phyloP scores from a whole-genome alignment of 1,140 invertebrate genomes.

The Nymphalis io region DNA sequence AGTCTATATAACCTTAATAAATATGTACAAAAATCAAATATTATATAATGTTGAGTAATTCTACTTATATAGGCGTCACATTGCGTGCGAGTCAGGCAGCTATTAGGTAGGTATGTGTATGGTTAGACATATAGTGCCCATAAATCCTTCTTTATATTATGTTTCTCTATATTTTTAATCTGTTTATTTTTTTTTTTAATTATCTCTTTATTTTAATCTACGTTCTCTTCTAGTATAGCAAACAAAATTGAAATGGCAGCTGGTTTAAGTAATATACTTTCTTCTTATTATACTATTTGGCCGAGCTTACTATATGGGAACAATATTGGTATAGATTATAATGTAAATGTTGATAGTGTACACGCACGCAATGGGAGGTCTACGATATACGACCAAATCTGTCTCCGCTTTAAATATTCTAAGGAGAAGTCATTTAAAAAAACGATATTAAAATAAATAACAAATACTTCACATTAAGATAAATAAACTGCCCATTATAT shows the following conservation, averaged over 20 bases:
- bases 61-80: conserved; percentile 39
- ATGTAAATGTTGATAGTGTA: conserved; percentile 46
- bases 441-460: conserved; percentile 35
- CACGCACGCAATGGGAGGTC: conserved; percentile 52
- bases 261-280: conserved; percentile 41
- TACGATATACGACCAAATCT: conserved; percentile 42
- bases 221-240: conserved; percentile 16
- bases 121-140: conserved; percentile 54
- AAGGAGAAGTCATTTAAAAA: conserved; percentile 34
- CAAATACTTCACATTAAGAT: conserved; percentile 41
- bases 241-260: conserved; percentile 66
- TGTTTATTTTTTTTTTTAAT: conserved; percentile 39
- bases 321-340: conserved; percentile 67
- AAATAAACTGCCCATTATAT: conserved; percentile 56
- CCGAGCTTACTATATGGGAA: conserved; percentile 77
- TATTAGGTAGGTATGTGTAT: conserved; percentile 55
- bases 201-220: conserved; percentile 30
- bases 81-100: conserved; percentile 69
- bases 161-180: conserved; percentile 27
- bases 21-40: conserved; percentile 28
- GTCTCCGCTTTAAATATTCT: conserved; percentile 44
- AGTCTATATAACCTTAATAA: conserved; percentile 7
- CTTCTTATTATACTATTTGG: conserved; percentile 50
- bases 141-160: conserved; percentile 35
- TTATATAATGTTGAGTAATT: conserved; percentile 26